phyloP scores from a whole-genome alignment of 2,113 vertebrate species.

The Trogon melanurus region DNA sequence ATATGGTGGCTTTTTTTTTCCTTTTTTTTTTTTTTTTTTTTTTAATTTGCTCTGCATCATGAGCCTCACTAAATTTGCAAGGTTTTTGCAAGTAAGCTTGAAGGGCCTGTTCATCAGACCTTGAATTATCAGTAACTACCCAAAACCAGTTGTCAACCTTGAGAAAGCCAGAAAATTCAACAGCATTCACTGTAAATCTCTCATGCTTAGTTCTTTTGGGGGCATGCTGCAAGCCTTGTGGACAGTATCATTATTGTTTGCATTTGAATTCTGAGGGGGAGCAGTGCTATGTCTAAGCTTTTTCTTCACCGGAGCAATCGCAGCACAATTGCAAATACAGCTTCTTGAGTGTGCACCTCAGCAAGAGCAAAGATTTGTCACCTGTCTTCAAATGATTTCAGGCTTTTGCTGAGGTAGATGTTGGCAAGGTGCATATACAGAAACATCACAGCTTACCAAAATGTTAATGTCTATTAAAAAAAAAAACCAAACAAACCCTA shows the following conservation, averaged over 20 bases:
- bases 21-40: not conserved
- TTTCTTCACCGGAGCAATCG: not conserved
- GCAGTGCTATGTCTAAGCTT: not conserved
- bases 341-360: not conserved
- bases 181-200: not conserved
- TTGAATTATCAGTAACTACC: conserved; percentile 16
- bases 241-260: not conserved
- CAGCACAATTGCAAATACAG: not conserved
- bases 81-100: conserved; percentile 24
- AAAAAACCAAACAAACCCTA: not conserved
- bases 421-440: not conserved
- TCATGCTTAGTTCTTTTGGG: not conserved
- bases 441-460: not conserved
- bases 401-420: not conserved
- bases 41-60: not conserved
- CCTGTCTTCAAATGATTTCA: not conserved
- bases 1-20: not conserved
- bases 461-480: not conserved
- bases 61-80: not conserved
- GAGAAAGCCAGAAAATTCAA: not conserved
- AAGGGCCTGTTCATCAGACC: conserved; percentile 31
- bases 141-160: not conserved
- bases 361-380: not conserved
- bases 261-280: not conserved
- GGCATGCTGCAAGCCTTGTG: not conserved